Evolutionary conservation across 2,888 invertebrate species (phyloP).

Genomic region (Pseudococcus longispinus): DNA sequence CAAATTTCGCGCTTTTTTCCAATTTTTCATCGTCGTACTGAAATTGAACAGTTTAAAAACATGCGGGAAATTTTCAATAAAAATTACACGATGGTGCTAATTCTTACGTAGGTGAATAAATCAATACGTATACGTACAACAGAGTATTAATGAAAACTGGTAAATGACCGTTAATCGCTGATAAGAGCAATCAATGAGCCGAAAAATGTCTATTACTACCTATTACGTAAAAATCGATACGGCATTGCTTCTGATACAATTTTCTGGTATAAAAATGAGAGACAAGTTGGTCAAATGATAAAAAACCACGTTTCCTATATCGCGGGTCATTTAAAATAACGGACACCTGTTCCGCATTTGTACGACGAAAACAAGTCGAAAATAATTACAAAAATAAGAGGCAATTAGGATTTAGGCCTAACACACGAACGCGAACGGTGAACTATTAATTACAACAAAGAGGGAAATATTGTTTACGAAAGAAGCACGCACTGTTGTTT

Average conservation of each 20-base stretch:
- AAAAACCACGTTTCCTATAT: background rate
- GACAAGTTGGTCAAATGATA: background rate
- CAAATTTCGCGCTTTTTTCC: background rate
- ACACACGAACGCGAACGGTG: background rate
- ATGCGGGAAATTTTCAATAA: background rate
- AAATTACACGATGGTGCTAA: background rate
- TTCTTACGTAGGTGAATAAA: background rate
- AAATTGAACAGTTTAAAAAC: background rate
- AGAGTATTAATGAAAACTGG: background rate
- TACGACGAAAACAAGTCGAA: background rate
- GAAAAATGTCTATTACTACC: background rate
- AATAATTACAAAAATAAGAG: background rate
- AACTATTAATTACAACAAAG: background rate
- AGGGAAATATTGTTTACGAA: constrained; percentile 48
- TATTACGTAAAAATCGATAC: background rate
- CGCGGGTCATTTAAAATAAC: background rate
- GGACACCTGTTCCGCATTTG: background rate
- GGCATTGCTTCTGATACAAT: background rate
- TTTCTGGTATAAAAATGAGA: background rate
- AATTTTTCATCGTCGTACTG: background rate
- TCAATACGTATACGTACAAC: background rate
- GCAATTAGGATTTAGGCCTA: constrained; percentile 28
- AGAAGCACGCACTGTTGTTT: constrained; percentile 45
- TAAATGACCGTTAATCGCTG: background rate
- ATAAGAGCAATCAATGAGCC: background rate